Evolutionary conservation across 2,113 vertebrate species (phyloP).

Genomic region (Paratilapia polleni): DNA sequence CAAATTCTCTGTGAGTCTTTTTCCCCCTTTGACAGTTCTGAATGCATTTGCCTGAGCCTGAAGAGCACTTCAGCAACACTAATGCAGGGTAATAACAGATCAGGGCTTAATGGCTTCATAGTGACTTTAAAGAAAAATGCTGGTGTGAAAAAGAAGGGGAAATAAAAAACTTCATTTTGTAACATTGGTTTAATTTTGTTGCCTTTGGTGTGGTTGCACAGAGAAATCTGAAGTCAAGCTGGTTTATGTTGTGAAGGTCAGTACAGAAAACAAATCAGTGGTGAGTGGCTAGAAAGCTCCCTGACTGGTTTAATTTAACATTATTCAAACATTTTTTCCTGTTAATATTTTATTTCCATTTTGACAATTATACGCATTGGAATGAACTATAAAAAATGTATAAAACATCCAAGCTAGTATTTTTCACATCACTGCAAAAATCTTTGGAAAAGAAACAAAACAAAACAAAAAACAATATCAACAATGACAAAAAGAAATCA

Average conservation of each 20-base stretch:
- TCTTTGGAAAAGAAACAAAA: no score
- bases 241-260: neutral
- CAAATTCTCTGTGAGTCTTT: neutral
- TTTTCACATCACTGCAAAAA: neutral
- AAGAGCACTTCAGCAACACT: slow-evolving; percentile 21
- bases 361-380: no score
- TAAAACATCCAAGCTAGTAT: neutral
- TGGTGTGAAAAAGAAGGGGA: no score
- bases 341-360: no score
- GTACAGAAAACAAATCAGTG: neutral
- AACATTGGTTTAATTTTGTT: neutral
- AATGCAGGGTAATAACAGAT: slow-evolving; percentile 23
- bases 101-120: neutral
- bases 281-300: neutral
- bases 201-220: neutral
- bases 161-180: neutral
- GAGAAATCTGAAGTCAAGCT: neutral
- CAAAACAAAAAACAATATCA: no score
- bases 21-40: neutral
- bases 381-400: neutral
- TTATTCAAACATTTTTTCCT: no score
- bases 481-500: no score
- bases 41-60: slow-evolving; percentile 4
- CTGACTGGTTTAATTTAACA: no score
- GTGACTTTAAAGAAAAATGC: slow-evolving; percentile 1